Evolutionary conservation across 1,140 invertebrate genomes (phyloP), one percentile per base, ranked within the genome.

Genomic region (Drosophila serrata): DNA sequence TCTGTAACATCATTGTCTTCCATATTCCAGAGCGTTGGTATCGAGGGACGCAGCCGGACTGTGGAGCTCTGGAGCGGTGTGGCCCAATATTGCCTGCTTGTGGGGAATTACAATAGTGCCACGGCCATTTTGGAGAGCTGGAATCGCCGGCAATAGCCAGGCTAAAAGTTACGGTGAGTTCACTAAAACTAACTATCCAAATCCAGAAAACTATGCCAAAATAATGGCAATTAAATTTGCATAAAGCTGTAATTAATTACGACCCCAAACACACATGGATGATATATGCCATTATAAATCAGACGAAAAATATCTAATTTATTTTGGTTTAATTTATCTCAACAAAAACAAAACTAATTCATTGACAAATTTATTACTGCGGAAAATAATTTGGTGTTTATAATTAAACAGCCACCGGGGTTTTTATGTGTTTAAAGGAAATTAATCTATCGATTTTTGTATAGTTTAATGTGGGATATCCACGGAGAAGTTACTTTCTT

Each of bases 91-190:
- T 91, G 90, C 59, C 69, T 91, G 4, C 79, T 91, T 5, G 90
- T 91, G 45, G 90, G 90, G 19, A 91, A 91, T 59, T 91, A 91
- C 39, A 91, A 91, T 43, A 92, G 92, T 74, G 92, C 92, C 40
- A 88, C 79, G 45, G 84, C 78, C 60, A 92, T 90, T 69, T 49
- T 93, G 48, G 92, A 92, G 63, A 81, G 8, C 37, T 92, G 43
- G 91, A 92, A 55, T 92, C 91, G 19, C 86, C 92, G 39, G 75
- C 92, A 31, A 93, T 93, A 65, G 87, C 85, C 6, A 67, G 92
- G 65, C 81, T 93, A 12, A 84, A 93, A 87, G 74, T 91, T 57
- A 92, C 91, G 91, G 92, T 92, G 57, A 88, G 91, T 86, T 24
- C 35, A 33, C 42, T 29, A n/a, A 33, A n/a, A n/a, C n/a, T 43